Evolutionary conservation across 2,797 vertebrate genomes (phyloP), one percentile per base, ranked within the genome.

Genomic region (Sus cebifrons): DNA sequence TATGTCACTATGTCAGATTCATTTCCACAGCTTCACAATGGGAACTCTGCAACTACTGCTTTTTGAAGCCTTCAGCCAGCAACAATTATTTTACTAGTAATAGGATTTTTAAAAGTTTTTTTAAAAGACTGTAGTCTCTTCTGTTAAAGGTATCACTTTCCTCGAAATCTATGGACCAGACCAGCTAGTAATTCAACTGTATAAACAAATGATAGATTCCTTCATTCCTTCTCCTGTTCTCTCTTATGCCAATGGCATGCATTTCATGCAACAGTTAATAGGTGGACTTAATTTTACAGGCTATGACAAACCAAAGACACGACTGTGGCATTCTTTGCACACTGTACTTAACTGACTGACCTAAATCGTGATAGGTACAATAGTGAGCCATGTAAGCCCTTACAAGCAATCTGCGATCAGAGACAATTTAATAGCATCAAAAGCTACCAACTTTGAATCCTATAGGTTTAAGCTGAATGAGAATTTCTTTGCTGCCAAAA

Each of bases 401-500:
- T 67, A 29, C 84, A 65, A 65, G 49, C 49, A 89, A 29, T 15
- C 82, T 74, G 81, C 20, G 2, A 23, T 86, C 79, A 91, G 27
- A 84, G 40, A 93, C 20, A 94, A 96, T 40, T 73, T 85, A 89
- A 12, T 64, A 79, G 14, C 70, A 94, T 36, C 54, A 79, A 85
- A 96, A 86, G 40, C 56, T 70, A 83, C 65, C 85, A 90, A 95
- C 52, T 77, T 14, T 29, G 18, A 95, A 52, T n/a, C 16, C 70
- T 78, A 82, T 0, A 89, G 25, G 12, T 71, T 92, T 94, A 92
- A 81, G 44, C 0, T 90, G 11, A 92, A 73, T 21, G 14, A 96
- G 32, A 94, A 92, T 54, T 64, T 73, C 52, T 96, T 82, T 82
- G 95, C 83, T 89, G 32, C 56, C 85, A 88, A 21, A 85, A 95